Conservation (phyloP, 2,113 vertebrate species). For the Lipophrys pholis region DNA sequence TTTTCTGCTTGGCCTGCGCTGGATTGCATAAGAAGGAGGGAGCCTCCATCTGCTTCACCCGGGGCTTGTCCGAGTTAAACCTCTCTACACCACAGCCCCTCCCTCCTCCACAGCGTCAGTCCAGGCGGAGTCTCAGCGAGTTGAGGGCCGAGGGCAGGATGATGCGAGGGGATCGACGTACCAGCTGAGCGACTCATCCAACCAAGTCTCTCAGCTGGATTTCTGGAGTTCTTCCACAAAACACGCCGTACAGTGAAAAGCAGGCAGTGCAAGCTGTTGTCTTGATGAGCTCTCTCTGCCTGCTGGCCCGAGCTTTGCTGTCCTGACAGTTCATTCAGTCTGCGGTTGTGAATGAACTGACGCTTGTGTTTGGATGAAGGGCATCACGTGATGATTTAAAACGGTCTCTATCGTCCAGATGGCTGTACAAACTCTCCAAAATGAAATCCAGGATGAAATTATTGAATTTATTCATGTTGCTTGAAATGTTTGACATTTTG, state of each 20-base stretch:
- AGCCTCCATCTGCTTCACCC: constrained; percentile 59
- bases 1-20: constrained; percentile 43
- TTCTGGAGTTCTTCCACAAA: constrained; percentile 11
- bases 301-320: neutral
- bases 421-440: too few relatives aligned
- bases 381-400: too few relatives aligned
- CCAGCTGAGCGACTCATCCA: constrained; percentile 28
- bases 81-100: constrained; percentile 21
- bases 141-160: neutral
- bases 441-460: too few relatives aligned
- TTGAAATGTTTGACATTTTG: too few relatives aligned
- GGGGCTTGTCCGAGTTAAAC: constrained; percentile 21
- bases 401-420: too few relatives aligned
- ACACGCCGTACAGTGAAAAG: neutral
- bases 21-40: constrained; percentile 60
- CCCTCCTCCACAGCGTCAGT: neutral
- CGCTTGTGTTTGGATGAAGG: too few relatives aligned
- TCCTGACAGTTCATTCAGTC: neutral
- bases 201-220: constrained; percentile 1
- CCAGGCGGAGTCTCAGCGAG: neutral
- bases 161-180: neutral
- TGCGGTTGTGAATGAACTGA: neutral
- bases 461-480: too few relatives aligned
- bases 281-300: neutral
- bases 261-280: neutral